Base-by-base conservation (phyloP, 2,888 invertebrate species). In the Melanotus villosus region DNA sequence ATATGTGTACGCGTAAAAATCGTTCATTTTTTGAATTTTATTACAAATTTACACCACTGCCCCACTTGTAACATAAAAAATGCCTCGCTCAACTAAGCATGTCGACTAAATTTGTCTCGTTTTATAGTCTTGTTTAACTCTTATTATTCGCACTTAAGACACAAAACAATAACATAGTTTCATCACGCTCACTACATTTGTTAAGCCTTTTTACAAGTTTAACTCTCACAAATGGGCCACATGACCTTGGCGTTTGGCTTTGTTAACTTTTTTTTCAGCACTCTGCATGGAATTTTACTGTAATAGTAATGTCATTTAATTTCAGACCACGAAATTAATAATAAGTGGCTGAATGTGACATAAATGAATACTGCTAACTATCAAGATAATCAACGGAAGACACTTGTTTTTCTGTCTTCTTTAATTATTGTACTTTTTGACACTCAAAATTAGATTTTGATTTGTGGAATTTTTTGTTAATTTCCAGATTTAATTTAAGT, bases 51-150 rank as follows among this genome's bases (percentile, higher is more conserved):
- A 66, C 41, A 66, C 66, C 45, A 66, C 59, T 66, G 66, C 58
- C 66, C 66, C 66, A 66, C 47, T 59, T 66, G 52, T 30, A 16
- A 21, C 47, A 26, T 65, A 56, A 65, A 26, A 50, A 65, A 50
- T 57, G 34, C 26, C 52, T 16, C 50, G 58, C 66, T 66, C 43
- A 50, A 43, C 59, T 16, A 21, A 66, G 66, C 66, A 52, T 66
- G 59, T 23, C 59, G 50, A 36, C 34, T 41, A 41, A 59, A 59
- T 41, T 59, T 30, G 30, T 47, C 45, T 26, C 18, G 45, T 32
- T 41, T 54, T 64, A 62, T 63, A 14, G 32, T 54, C 38, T 57
- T 57, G 41, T 30, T 59, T 59, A 30, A 30, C 43, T 64, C 54
- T 36, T 30, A 41, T 64, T 64, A 54, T 64, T 64, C 26, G 30